phyloP scores from a whole-genome alignment of 92 coral and sea anemone genomes.

The Isaurus tuberculatus region DNA sequence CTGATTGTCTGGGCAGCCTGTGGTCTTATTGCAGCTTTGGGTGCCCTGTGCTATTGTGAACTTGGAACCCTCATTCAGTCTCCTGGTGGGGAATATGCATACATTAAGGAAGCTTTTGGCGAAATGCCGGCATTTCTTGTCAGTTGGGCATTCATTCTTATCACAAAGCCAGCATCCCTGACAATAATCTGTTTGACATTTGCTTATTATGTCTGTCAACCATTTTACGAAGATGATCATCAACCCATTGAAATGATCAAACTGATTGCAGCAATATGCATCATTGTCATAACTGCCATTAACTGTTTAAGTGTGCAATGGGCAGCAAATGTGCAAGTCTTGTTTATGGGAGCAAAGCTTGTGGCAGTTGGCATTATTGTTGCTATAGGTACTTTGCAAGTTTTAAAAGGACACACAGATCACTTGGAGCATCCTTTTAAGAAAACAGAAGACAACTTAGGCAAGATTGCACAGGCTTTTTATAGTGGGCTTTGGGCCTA shows the following conservation, averaged over 20 bases:
- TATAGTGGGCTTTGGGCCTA: conserved; percentile 89
- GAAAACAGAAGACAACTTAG: conserved; percentile 71
- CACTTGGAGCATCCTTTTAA: conserved; percentile 72
- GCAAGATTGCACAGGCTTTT: conserved; percentile 82
- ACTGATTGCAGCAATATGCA: conserved; percentile 68
- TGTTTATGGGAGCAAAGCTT: conserved; percentile 79
- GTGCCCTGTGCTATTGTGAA: conserved; percentile 94
- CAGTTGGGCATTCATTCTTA: conserved; percentile 84
- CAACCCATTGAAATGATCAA: conserved; percentile 61
- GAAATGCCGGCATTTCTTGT: conserved; percentile 78
- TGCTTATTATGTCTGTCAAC: conserved; percentile 80
- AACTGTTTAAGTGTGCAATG: conserved; percentile 79
- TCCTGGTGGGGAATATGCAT: conserved; percentile 88
- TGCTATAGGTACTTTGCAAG: conserved; percentile 60
- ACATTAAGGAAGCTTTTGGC: conserved; percentile 83
- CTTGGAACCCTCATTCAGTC: conserved; percentile 93
- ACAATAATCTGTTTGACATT: conserved; percentile 81
- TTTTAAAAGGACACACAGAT: conserved; percentile 63
- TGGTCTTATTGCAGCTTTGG: conserved; percentile 86
- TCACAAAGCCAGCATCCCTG: conserved; percentile 86
- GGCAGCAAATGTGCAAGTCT: conserved; percentile 77
- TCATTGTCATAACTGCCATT: conserved; percentile 68
- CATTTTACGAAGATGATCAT: conserved; percentile 57
- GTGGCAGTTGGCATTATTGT: conserved; percentile 78
- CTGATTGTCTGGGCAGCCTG: conserved; percentile 83